Evolutionary conservation across 2,797 vertebrate genomes (phyloP).

Genomic region (Myotis planiceps): DNA sequence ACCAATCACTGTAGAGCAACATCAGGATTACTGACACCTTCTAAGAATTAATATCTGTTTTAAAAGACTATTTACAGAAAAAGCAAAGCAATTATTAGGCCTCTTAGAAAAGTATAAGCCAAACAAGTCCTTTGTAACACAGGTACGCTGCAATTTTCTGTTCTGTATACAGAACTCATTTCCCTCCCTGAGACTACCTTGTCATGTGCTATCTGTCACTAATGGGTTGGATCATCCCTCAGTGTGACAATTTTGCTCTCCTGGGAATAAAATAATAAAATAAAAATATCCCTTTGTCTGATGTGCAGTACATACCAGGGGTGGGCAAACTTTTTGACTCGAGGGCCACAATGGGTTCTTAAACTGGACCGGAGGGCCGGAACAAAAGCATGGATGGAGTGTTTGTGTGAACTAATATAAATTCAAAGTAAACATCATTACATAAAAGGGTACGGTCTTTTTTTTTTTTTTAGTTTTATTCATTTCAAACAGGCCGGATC

Average conservation of each 20-base stretch:
- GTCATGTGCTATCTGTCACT: background rate
- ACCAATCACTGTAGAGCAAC: background rate
- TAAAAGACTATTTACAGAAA: conserved; percentile 8
- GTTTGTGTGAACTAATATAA: too few relatives aligned
- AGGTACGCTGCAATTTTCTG: background rate
- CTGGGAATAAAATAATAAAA: conserved; percentile 39
- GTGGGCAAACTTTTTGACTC: too few relatives aligned
- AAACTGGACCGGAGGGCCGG: too few relatives aligned
- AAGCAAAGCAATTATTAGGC: background rate
- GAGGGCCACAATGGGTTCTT: too few relatives aligned
- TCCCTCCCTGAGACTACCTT: background rate
- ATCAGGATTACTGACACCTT: background rate
- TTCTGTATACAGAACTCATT: background rate
- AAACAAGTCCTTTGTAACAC: background rate
- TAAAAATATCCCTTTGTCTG: conserved; percentile 45
- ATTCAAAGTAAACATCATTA: too few relatives aligned
- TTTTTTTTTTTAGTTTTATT: too few relatives aligned
- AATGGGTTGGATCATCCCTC: background rate
- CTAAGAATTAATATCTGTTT: background rate
- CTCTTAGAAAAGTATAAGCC: background rate
- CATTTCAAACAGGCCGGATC: too few relatives aligned
- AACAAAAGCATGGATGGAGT: too few relatives aligned
- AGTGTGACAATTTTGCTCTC: conserved; percentile 16
- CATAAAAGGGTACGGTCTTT: too few relatives aligned
- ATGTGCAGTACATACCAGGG: background rate